Evolutionary conservation across 2,113 vertebrate genomes (phyloP).

Genomic region (Budorcas taxicolor): DNA sequence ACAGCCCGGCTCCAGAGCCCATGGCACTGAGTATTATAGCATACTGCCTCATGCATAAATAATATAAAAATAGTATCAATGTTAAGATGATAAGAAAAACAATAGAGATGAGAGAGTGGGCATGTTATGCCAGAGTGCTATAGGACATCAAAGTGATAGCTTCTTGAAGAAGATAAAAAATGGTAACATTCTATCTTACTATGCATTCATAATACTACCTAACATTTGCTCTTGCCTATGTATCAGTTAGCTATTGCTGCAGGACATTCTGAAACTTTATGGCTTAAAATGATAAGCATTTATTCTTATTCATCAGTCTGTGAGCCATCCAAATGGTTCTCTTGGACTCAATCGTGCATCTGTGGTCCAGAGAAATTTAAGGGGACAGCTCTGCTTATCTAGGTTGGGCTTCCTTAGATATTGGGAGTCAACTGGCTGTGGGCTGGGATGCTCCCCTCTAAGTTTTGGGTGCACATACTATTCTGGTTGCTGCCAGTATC

Average conservation of each 20-base stretch:
- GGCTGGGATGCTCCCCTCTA: neutral
- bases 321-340: neutral
- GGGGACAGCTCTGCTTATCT: neutral
- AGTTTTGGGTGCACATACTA: neutral
- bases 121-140: neutral
- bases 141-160: neutral
- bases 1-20: neutral
- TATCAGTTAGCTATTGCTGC: neutral
- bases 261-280: neutral
- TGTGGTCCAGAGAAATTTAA: neutral
- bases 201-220: neutral
- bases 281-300: neutral
- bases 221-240: neutral
- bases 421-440: neutral
- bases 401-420: neutral
- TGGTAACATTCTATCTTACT: neutral
- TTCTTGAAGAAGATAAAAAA: neutral
- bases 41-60: neutral
- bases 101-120: neutral
- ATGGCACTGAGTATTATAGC: neutral
- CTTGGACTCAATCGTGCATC: accelerated
- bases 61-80: neutral
- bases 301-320: neutral
- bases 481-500: neutral
- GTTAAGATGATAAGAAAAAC: neutral